Conservation (phyloP, 2,888 invertebrate species). For the Helobdella robusta region DNA sequence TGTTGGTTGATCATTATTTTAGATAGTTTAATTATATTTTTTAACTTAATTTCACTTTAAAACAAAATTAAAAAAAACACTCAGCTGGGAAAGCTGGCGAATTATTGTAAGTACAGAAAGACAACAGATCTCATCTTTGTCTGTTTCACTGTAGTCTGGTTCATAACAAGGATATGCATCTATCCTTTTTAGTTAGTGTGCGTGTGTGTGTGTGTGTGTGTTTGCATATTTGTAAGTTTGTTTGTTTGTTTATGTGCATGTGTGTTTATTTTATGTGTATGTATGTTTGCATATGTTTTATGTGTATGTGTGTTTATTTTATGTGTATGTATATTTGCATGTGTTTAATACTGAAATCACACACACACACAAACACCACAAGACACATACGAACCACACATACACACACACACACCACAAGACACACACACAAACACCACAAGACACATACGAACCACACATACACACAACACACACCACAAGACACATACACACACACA, state of each 20-base stretch:
- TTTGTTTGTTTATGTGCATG: not conserved
- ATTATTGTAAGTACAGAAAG: constrained; percentile 80
- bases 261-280: too few species aligned
- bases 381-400: not conserved
- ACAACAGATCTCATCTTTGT: constrained; percentile 78
- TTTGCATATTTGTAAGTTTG: not conserved
- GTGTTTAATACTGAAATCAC: not conserved
- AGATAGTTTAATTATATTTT: not conserved
- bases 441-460: not conserved
- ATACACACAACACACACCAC: too few species aligned
- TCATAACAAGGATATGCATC: constrained; percentile 73
- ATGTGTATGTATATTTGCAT: too few species aligned
- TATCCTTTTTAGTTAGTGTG: constrained; percentile 61
- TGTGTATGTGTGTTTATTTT: too few species aligned
- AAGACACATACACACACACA: too few species aligned
- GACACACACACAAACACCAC: not conserved
- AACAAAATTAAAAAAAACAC: not conserved
- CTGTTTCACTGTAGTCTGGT: constrained; percentile 81
- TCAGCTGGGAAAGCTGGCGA: constrained; percentile 82
- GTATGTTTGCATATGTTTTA: too few species aligned
- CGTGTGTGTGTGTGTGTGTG: not conserved
- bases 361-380: not conserved
- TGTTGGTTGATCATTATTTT: too few species aligned
- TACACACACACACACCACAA: not conserved
- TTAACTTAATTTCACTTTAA: not conserved